Percentiles rank a stretch among this genome's conserved stretches.
phyloP scores from a whole-genome alignment of 1,140 invertebrate genomes.

The Plodia interpunctella region DNA sequence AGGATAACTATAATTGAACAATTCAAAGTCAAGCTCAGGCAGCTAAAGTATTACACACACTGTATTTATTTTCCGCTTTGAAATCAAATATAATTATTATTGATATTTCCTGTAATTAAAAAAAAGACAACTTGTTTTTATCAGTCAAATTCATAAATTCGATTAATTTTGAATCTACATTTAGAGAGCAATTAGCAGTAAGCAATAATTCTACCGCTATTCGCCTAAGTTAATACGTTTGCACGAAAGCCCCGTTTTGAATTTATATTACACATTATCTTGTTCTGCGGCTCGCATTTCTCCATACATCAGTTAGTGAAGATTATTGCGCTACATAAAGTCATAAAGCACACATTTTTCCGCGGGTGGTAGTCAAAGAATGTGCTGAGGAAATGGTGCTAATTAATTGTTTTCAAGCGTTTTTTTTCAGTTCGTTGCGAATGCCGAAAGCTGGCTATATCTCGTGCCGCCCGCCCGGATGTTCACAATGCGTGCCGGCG shows the following conservation, averaged over 20 bases:
- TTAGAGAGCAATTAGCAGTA: constrained; percentile 30
- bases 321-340: constrained; percentile 43
- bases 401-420: constrained; percentile 39
- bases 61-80: too few relatives aligned
- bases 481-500: constrained; percentile 36
- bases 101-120: too few relatives aligned
- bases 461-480: constrained; percentile 32
- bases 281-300: constrained; percentile 25
- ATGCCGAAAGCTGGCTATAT: constrained; percentile 37
- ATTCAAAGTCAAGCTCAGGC: too few relatives aligned
- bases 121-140: background rate
- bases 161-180: background rate
- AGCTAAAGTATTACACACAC: too few relatives aligned
- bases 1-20: too few relatives aligned
- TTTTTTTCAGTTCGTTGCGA: constrained; percentile 31
- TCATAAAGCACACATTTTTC: constrained; percentile 43
- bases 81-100: too few relatives aligned
- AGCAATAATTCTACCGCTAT: constrained; percentile 36
- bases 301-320: constrained; percentile 27
- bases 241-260: constrained; percentile 44
- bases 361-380: constrained; percentile 26
- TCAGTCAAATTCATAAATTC: background rate
- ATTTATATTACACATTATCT: constrained; percentile 57
- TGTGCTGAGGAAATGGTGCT: constrained; percentile 33
- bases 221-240: constrained; percentile 36